Evolutionary conservation across 2,113 vertebrate genomes (phyloP).

Genomic region (Thymallus thymallus): DNA sequence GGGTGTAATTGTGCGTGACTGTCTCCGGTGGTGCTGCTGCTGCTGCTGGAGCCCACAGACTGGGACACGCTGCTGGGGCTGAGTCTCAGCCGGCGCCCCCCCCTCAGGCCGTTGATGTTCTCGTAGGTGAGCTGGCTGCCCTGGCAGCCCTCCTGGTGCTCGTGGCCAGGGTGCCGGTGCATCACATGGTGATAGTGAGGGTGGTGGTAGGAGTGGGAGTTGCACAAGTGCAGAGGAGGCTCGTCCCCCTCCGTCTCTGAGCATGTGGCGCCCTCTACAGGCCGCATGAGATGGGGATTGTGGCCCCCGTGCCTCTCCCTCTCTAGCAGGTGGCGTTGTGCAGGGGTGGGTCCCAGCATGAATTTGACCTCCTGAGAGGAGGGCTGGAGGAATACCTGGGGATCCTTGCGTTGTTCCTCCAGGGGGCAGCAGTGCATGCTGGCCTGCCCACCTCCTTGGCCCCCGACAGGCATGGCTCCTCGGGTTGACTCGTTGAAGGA

Average conservation of each 20-base stretch:
- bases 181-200: conserved; percentile 76
- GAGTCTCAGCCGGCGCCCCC: conserved; percentile 72
- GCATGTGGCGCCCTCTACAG: conserved; percentile 69
- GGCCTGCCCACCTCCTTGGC: conserved; percentile 60
- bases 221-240: conserved; percentile 72
- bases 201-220: conserved; percentile 74
- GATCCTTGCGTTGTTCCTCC: conserved; percentile 82
- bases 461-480: conserved; percentile 60
- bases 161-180: conserved; percentile 81
- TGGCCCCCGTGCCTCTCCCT: conserved; percentile 62
- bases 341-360: conserved; percentile 85
- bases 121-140: conserved; percentile 83
- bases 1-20: conserved; percentile 68
- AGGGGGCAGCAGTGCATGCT: conserved; percentile 80
- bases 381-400: conserved; percentile 90
- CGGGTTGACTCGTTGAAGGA: conserved; percentile 76
- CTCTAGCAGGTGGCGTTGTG: conserved; percentile 79
- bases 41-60: conserved; percentile 79
- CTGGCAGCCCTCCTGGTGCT: conserved; percentile 71
- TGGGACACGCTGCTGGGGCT: conserved; percentile 77
- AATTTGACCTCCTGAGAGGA: conserved; percentile 90
- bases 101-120: conserved; percentile 83
- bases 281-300: conserved; percentile 65
- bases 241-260: conserved; percentile 79
- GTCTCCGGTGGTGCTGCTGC: conserved; percentile 78